These are phyloP conservation scores for Psix sp. DNA, from an alignment of 1,140 invertebrate genomes.

Conservation along the genomic window DNA sequence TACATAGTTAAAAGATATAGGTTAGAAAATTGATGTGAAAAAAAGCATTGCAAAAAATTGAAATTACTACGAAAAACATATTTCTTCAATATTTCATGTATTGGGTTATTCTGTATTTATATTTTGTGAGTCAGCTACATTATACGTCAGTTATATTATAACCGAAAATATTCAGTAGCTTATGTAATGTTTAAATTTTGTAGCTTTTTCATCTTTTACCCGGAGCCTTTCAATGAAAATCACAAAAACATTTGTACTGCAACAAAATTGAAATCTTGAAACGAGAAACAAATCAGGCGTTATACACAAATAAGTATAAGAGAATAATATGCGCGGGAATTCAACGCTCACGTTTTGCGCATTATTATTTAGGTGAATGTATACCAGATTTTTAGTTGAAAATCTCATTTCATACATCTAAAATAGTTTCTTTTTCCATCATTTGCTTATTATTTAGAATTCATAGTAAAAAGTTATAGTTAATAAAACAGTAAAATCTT, in stretches of 20 bases:
- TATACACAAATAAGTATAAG: slow-evolving; percentile 1
- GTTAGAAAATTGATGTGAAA: slow-evolving; percentile 24
- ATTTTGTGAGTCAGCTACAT: too few species aligned
- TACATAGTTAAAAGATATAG: slow-evolving; percentile 17
- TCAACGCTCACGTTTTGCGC: slow-evolving; percentile 29
- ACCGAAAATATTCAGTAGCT: too few species aligned
- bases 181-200: too few species aligned
- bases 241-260: too few species aligned
- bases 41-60: slow-evolving; percentile 19
- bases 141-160: too few species aligned
- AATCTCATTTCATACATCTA: slow-evolving; percentile 4
- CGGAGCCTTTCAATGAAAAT: too few species aligned
- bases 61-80: slow-evolving; percentile 12
- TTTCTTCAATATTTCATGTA: too few species aligned
- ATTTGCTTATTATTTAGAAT: not conserved
- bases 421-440: slow-evolving; percentile 1
- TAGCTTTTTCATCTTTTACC: too few species aligned
- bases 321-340: slow-evolving; percentile 12
- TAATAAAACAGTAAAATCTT: too few species aligned
- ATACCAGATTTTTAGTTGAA: slow-evolving; percentile 14
- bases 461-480: too few species aligned
- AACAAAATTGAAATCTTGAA: too few species aligned
- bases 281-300: not conserved
- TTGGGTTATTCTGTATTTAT: too few species aligned
- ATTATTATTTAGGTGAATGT: slow-evolving; percentile 26